Base-by-base conservation (phyloP, 1,140 invertebrate genomes). In the Uloborus diversus region DNA sequence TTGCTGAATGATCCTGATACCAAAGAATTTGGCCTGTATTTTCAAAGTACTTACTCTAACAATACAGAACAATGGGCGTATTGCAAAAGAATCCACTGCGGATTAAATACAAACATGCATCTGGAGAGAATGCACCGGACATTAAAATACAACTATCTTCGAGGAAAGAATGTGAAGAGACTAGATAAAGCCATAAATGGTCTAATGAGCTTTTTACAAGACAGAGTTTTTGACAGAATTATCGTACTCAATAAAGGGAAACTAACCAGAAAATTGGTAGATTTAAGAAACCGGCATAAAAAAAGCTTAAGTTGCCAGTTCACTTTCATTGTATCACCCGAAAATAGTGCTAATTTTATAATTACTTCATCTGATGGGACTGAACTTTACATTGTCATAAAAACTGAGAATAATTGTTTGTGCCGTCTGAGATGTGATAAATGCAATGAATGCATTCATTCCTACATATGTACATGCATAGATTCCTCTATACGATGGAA, bases 181-280 rank as follows among this genome's bases (percentile, higher is more conserved):
- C 32, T 70, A 9, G 68, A 57, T 35, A 70, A 70, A 57, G 68
- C 49, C 13, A 62, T 73, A 1, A 95, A 61, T 49, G 33, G 11
- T 20, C 17, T 73, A 4, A 73, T 73, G 70, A 25, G 3, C 3
- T 62, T 61, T n/a, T n/a, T 73, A 90, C 57, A 90, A 90, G 25
- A 89, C 83, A 0, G 91, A 92, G 79, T 91, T 90, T 25, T 42
- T 42, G 27, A 92, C 89, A 80, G 89, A 87, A 64, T 90, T 4
- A 61, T 73, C 13, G 23, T 47, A 3, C 0, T 27, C 14, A 25
- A 49, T 56, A 70, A 70, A 70, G 51, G 30, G 25, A 57, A 70
- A 47, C 9, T 90, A 86, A 96, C 95, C 4, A 89, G 86, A 28
- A 88, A 87, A 85, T 93, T 96, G 25, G 93, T 84, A 0, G 94